These are phyloP conservation scores for Pseudorhiza aurosa DNA, from an alignment of 30 jellyfish, hydroid and myxozoan species.

Conservation along the genomic window DNA sequence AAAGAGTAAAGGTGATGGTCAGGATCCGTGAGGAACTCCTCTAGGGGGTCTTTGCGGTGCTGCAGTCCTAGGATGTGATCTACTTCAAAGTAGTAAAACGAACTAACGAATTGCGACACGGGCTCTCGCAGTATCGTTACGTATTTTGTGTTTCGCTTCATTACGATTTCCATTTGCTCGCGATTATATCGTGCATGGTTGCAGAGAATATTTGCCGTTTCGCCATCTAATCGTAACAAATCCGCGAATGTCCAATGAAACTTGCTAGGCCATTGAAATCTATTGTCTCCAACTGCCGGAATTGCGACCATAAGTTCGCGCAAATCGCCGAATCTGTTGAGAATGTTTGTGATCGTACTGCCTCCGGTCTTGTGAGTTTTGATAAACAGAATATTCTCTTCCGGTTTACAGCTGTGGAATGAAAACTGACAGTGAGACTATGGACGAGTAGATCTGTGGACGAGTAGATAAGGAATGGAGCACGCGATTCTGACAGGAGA, in stretches of 20 bases:
- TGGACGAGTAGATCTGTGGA: neutral
- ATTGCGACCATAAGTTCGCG: constrained; percentile 84
- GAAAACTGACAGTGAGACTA: neutral
- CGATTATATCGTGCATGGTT: constrained; percentile 97
- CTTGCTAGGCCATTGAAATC: constrained; percentile 91
- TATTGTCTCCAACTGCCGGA: constrained; percentile 78
- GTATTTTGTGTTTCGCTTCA: constrained; percentile 81
- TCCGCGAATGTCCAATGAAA: constrained; percentile 97
- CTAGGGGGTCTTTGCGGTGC: constrained; percentile 72
- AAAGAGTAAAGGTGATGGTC: constrained; percentile 84
- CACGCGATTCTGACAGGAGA: neutral
- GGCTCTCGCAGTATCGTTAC: constrained; percentile 92
- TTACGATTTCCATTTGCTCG: constrained; percentile 81
- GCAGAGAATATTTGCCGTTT: constrained; percentile 85
- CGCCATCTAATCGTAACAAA: constrained; percentile 87
- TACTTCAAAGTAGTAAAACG: constrained; percentile 85
- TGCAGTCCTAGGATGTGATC: constrained; percentile 67
- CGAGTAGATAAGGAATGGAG: neutral
- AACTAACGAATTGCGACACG: constrained; percentile 89
- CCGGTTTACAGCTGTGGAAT: constrained; percentile 76
- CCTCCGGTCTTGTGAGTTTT: constrained; percentile 97
- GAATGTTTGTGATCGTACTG: constrained; percentile 93
- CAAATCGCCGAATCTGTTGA: constrained; percentile 89
- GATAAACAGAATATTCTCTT: constrained; percentile 55
- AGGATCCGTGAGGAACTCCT: constrained; percentile 88